Conservation (phyloP, 2,888 invertebrate species). For the Lobophora halterata region DNA sequence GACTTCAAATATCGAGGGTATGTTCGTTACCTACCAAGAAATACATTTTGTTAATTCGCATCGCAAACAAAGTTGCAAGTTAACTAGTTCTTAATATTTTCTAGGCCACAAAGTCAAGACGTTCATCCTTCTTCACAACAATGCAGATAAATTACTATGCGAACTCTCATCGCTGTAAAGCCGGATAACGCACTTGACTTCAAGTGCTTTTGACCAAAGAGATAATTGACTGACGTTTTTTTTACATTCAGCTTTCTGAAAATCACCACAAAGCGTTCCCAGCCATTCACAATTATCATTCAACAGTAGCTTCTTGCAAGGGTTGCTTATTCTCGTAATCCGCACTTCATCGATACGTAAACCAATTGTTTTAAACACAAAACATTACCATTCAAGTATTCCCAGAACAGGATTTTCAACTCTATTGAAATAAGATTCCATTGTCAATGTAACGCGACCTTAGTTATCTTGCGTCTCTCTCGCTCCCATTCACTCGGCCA, state of each 20-base stretch:
- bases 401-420: conserved; percentile 66
- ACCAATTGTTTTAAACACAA: conserved; percentile 66
- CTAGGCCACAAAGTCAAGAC: too few species aligned
- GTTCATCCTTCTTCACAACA: too few species aligned
- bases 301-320: conserved; percentile 37
- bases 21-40: too few species aligned
- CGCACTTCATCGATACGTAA: conserved; percentile 48
- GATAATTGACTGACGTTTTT: conserved; percentile 18
- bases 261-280: conserved; percentile 25
- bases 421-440: conserved; percentile 61
- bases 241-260: conserved; percentile 19
- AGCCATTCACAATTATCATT: conserved; percentile 25
- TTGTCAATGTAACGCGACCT: conserved; percentile 74
- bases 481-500: conserved; percentile 75
- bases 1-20: too few species aligned
- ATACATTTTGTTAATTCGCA: too few species aligned
- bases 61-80: too few species aligned
- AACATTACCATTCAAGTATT: conserved; percentile 61
- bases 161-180: conserved; percentile 12
- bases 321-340: conserved; percentile 40
- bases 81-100: too few species aligned
- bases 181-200: conserved; percentile 17
- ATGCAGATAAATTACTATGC: too few species aligned
- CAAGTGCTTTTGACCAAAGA: conserved; percentile 10
- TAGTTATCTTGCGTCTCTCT: conserved; percentile 58